These are phyloP conservation scores for Embidobia sp. DNA, from an alignment of 2,888 invertebrate genomes.

Conservation along the genomic window DNA sequence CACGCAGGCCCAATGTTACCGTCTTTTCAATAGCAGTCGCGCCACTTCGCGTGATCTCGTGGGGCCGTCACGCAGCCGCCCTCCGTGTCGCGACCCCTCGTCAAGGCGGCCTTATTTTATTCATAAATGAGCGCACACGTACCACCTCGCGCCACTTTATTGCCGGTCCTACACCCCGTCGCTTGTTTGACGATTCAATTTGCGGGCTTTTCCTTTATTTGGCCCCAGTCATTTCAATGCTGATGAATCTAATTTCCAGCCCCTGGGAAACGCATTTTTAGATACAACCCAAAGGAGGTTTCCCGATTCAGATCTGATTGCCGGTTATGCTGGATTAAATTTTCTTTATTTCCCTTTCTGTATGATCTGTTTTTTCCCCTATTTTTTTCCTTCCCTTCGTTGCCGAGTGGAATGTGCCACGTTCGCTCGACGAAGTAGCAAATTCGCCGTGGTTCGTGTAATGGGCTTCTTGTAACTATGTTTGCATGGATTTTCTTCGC, in stretches of 20 bases:
- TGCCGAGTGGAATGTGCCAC: too few relatives aligned
- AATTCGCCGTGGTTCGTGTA: too few relatives aligned
- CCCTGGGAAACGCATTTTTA: not conserved
- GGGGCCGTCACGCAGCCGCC: too few relatives aligned
- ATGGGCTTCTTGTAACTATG: too few relatives aligned
- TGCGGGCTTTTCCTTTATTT: constrained; percentile 28
- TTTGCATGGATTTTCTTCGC: too few relatives aligned
- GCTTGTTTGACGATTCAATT: constrained; percentile 42
- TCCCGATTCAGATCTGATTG: not conserved
- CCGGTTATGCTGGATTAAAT: not conserved
- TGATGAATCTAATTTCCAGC: constrained; percentile 15
- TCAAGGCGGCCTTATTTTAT: constrained; percentile 54
- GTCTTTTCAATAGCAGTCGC: constrained; percentile 56
- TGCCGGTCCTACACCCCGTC: too few relatives aligned
- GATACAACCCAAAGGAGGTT: too few relatives aligned
- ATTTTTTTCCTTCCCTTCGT: too few relatives aligned
- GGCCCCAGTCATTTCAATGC: constrained; percentile 28
- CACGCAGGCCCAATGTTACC: constrained; percentile 51
- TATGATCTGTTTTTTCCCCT: too few relatives aligned
- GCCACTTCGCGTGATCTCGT: too few relatives aligned
- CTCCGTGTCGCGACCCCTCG: constrained; percentile 46
- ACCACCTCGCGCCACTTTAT: constrained; percentile 38
- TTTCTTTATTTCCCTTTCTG: too few relatives aligned
- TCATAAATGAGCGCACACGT: constrained; percentile 58
- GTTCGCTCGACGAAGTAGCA: too few relatives aligned